These are phyloP conservation scores for Nasua narica DNA, from an alignment of 2,797 vertebrate species.

Conservation along the genomic window DNA sequence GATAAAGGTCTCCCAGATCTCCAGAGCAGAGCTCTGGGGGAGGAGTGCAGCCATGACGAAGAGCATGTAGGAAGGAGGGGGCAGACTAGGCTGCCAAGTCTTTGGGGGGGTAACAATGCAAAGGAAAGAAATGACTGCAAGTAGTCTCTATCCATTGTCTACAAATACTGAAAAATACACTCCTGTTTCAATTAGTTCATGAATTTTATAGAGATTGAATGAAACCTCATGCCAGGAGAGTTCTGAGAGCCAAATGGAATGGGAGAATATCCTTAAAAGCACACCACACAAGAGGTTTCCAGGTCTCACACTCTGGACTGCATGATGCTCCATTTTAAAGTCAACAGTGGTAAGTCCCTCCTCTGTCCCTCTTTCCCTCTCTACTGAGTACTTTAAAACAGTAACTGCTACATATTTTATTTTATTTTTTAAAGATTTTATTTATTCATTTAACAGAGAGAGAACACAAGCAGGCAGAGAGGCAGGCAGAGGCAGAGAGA, in stretches of 20 bases:
- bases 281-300: not conserved
- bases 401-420: not conserved
- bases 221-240: not conserved
- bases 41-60: not conserved
- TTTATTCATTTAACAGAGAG: too few relatives aligned
- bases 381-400: not conserved
- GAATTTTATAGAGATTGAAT: not conserved
- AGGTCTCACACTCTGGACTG: not conserved
- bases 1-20: not conserved
- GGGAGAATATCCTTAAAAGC: not conserved
- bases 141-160: not conserved
- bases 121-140: not conserved
- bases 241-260: not conserved
- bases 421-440: too few relatives aligned
- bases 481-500: too few relatives aligned
- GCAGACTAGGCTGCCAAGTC: not conserved
- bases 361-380: not conserved
- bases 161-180: not conserved
- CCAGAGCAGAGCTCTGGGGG: not conserved
- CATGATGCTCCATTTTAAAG: not conserved
- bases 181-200: not conserved
- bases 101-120: not conserved
- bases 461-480: too few relatives aligned
- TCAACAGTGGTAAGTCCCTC: not conserved
- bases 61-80: not conserved